Evolutionary conservation across 2,797 vertebrate genomes (phyloP).

Genomic region (Phalanger gymnotis): DNA sequence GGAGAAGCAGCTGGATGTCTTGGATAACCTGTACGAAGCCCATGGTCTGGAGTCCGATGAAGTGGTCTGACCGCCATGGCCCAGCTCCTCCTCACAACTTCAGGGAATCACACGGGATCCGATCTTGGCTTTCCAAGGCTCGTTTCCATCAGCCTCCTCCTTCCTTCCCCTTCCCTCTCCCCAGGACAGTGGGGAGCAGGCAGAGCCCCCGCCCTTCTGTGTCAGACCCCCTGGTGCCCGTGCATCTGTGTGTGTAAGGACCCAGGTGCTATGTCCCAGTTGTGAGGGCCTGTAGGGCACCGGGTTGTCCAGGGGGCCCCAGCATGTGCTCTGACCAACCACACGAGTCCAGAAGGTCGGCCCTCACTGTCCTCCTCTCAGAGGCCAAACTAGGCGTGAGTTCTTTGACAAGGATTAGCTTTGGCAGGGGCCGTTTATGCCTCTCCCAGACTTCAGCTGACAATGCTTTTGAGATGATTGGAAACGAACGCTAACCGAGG

Average conservation of each 20-base stretch:
- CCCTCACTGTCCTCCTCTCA: background rate
- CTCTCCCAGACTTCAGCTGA: background rate
- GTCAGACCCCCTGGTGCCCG: conserved; percentile 51
- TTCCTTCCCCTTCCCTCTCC: conserved; percentile 29
- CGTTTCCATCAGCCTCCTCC: conserved; percentile 70
- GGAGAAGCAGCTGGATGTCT: conserved; percentile 93
- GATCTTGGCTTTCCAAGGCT: conserved; percentile 69
- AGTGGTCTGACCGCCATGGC: conserved; percentile 90
- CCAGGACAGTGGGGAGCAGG: conserved; percentile 42
- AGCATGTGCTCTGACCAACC: background rate
- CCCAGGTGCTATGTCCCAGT: conserved; percentile 80
- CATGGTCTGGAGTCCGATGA: conserved; percentile 97
- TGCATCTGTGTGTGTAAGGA: conserved; percentile 78
- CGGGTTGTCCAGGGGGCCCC: conserved; percentile 41
- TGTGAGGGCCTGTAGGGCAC: conserved; percentile 59
- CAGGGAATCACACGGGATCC: conserved; percentile 82
- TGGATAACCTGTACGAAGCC: conserved; percentile 94
- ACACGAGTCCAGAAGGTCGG: background rate
- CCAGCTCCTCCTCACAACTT: conserved; percentile 72
- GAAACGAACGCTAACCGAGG: background rate
- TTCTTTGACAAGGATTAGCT: background rate
- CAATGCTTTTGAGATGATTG: background rate
- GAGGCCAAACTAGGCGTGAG: background rate
- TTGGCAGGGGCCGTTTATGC: background rate
- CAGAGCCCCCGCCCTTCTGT: conserved; percentile 61